These are phyloP conservation scores for Antennarius striatus DNA, from an alignment of 2,113 vertebrate species.

Conservation along the genomic window DNA sequence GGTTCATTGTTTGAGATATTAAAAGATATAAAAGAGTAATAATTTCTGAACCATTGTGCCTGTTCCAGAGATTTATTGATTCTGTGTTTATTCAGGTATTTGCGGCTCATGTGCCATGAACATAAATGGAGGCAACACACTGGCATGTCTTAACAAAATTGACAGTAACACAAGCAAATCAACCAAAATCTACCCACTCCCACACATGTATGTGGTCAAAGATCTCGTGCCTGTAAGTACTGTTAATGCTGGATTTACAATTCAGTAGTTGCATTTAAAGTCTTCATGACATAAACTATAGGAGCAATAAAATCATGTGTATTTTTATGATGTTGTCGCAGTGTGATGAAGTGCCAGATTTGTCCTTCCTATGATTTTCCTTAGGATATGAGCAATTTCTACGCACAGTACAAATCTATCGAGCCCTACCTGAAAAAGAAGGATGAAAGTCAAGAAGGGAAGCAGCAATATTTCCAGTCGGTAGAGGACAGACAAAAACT, in stretches of 20 bases:
- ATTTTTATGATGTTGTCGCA: too few species aligned
- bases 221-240: conserved; percentile 94
- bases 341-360: too few species aligned
- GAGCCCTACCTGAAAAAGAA: conserved; percentile 96
- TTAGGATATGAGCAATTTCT: conserved; percentile 97
- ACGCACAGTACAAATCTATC: conserved; percentile 96
- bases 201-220: conserved; percentile 91
- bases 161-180: conserved; percentile 84
- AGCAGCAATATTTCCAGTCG: conserved; percentile 91
- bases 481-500: conserved; percentile 93
- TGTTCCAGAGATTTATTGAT: neutral
- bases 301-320: too few species aligned
- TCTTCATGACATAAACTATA: too few species aligned
- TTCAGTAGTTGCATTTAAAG: too few species aligned
- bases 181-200: conserved; percentile 94
- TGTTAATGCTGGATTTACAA: too few species aligned
- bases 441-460: conserved; percentile 86
- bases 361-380: too few species aligned
- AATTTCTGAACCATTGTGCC: too few species aligned
- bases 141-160: conserved; percentile 91
- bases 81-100: conserved; percentile 81
- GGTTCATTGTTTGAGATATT: too few species aligned
- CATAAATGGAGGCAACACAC: conserved; percentile 91
- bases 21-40: too few species aligned
- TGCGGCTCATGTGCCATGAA: conserved; percentile 99